Conservation (phyloP, 2,797 vertebrate species). For the Notamacropus eugenii region DNA sequence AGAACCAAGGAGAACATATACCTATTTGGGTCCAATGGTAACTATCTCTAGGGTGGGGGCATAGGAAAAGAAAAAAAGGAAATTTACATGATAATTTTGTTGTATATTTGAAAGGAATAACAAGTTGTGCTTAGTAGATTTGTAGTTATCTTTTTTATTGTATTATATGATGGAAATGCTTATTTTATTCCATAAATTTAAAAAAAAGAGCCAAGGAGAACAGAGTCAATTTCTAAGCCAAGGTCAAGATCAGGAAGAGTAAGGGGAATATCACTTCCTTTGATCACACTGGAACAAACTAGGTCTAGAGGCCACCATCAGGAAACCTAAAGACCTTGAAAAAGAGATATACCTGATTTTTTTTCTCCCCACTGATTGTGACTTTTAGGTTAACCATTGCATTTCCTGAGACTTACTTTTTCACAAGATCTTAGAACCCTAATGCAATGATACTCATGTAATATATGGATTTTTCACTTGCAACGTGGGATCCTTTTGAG, state of each 20-base stretch:
- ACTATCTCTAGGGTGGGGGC: not conserved
- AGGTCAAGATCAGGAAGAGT: not conserved
- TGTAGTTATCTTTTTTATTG: not conserved
- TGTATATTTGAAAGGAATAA: not conserved
- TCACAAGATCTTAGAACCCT: not conserved
- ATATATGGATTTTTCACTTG: not conserved
- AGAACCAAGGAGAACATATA: not conserved
- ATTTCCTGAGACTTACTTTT: not conserved
- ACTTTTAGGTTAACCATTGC: not conserved
- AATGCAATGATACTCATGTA: not conserved
- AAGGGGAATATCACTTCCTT: not conserved
- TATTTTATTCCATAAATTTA: not conserved
- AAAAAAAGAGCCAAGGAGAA: not conserved
- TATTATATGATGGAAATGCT: not conserved
- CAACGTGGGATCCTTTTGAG: constrained; percentile 2
- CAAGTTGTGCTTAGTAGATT: not conserved
- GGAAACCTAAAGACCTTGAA: not conserved
- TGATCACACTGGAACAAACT: not conserved
- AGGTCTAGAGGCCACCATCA: not conserved
- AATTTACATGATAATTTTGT: not conserved
- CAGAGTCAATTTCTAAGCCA: not conserved
- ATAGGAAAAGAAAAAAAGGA: not conserved
- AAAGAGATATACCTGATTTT: not conserved
- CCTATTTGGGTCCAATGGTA: not conserved
- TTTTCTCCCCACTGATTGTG: not conserved